phyloP scores from a whole-genome alignment of 2,797 vertebrate genomes.

The Oryzias sinensis region DNA sequence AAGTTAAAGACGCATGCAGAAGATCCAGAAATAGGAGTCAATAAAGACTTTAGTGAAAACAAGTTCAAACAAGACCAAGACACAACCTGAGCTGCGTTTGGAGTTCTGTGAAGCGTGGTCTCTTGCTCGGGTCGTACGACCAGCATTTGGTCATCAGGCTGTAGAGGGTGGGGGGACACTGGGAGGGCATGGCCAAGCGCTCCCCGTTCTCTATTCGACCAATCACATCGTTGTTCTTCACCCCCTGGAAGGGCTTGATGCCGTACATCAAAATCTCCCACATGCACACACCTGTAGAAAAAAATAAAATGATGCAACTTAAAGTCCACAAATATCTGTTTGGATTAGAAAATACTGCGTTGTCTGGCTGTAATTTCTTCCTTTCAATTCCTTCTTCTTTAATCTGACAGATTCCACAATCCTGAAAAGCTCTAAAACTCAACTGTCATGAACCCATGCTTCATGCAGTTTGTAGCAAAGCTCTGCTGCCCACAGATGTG shows the following conservation, averaged over 20 bases:
- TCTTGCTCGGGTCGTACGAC: constrained; percentile 96
- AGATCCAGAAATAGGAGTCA: background rate
- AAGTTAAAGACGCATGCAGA: no score
- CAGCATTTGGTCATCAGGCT: constrained; percentile 99
- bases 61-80: background rate
- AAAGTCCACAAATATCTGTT: no score
- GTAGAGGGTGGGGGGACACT: constrained; percentile 98
- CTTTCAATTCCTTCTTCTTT: no score
- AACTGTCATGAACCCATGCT: no score
- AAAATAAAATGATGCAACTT: background rate
- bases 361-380: no score
- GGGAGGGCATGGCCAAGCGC: constrained; percentile 94
- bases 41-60: background rate
- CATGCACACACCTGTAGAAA: constrained; percentile 62
- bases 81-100: constrained; percentile 94
- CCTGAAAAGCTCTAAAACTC: no score
- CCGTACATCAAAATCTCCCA: constrained; percentile 98
- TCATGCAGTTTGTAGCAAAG: no score
- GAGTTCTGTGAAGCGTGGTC: constrained; percentile 96
- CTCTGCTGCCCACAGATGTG: no score
- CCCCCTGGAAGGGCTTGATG: constrained; percentile 98
- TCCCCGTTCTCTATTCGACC: constrained; percentile 98
- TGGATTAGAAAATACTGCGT: no score
- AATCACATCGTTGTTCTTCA: constrained; percentile 99
- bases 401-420: no score